Conservation (phyloP, 2,888 invertebrate species). For the Nasonia oneida region DNA sequence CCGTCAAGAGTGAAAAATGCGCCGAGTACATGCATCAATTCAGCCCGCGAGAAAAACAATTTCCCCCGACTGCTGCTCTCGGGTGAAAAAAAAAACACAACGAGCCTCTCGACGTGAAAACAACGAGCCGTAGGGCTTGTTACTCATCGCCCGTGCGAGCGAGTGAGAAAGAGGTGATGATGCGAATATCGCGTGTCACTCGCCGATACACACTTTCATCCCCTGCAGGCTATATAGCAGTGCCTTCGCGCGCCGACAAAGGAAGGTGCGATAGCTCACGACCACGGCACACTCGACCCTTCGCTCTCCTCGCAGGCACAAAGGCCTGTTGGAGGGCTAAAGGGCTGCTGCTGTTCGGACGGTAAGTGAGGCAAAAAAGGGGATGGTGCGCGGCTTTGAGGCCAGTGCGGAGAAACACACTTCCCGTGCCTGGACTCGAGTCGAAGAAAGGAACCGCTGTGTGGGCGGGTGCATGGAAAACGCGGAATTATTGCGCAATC, state of each 20-base stretch:
- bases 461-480: conserved; percentile 50
- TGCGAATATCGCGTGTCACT: conserved; percentile 78
- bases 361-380: neutral
- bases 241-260: conserved; percentile 40
- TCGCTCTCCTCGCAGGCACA: conserved; percentile 41
- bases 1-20: conserved; percentile 33
- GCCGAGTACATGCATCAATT: neutral
- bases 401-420: neutral
- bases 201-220: conserved; percentile 66
- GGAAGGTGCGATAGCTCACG: conserved; percentile 68
- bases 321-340: conserved; percentile 55
- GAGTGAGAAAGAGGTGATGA: conserved; percentile 69
- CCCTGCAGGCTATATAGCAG: neutral
- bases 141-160: conserved; percentile 16
- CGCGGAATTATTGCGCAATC: conserved; percentile 51
- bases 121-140: conserved; percentile 30
- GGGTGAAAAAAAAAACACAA: neutral
- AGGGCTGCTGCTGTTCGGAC: conserved; percentile 40
- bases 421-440: neutral
- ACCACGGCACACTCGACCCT: conserved; percentile 38
- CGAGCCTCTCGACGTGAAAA: conserved; percentile 3
- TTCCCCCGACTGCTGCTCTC: neutral
- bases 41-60: conserved; percentile 37
- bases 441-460: conserved; percentile 7
- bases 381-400: conserved; percentile 12